Percentiles rank a stretch among this genome's conserved stretches.
Evolutionary conservation across 1,140 invertebrate genomes (phyloP).

Genomic region (Neodiprion lecontei): DNA sequence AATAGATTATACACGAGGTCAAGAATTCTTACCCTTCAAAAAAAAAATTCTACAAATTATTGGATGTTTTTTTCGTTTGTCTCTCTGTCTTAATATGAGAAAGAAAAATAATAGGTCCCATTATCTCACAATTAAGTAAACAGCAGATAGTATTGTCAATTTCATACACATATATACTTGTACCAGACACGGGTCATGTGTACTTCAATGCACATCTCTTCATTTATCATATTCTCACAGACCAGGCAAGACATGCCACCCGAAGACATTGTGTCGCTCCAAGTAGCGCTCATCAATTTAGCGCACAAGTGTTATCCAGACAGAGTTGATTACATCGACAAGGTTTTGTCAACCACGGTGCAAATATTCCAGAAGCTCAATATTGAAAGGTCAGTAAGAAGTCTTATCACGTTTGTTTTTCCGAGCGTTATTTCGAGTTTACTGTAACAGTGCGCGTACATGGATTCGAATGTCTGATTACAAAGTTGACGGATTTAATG

Average conservation of each 20-base stretch:
- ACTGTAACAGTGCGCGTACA: constrained; percentile 28
- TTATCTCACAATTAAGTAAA: not conserved
- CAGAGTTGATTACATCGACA: constrained; percentile 93
- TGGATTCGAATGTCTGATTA: too few species aligned
- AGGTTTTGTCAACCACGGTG: constrained; percentile 90
- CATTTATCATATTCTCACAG: constrained; percentile 55
- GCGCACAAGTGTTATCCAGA: constrained; percentile 97
- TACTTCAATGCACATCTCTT: not conserved
- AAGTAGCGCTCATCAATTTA: constrained; percentile 94
- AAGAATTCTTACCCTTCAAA: too few species aligned
- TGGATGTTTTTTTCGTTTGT: not conserved
- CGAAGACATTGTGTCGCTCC: constrained; percentile 95
- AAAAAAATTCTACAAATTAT: too few species aligned
- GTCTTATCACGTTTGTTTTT: not conserved
- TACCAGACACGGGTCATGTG: not conserved
- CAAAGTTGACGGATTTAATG: constrained; percentile 30
- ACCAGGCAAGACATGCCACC: constrained; percentile 91
- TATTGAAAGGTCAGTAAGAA: constrained; percentile 72
- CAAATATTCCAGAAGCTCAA: constrained; percentile 84
- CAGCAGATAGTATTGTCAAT: not conserved
- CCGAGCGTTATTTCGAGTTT: not conserved
- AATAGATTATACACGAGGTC: too few species aligned
- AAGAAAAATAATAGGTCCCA: not conserved
- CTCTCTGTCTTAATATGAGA: not conserved
- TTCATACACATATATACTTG: not conserved